phyloP scores from a whole-genome alignment of 2,888 invertebrate species.

The Amphimallon solstitiale region DNA sequence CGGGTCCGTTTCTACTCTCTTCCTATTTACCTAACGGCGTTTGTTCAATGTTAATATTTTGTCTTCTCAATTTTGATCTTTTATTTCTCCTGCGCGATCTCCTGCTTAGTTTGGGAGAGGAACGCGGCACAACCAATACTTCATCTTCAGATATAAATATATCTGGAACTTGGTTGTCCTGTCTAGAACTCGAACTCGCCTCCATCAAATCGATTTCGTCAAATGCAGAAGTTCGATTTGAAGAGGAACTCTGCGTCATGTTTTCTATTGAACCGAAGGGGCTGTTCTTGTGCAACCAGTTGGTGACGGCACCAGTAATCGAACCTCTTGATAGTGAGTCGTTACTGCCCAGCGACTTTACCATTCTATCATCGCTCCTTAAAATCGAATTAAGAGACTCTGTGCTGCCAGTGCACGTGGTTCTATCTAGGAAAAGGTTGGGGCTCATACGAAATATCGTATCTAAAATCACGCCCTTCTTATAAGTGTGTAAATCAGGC shows the following conservation, averaged over 20 bases:
- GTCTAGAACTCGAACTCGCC: slow-evolving; percentile 38
- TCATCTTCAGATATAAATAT: slow-evolving; percentile 52
- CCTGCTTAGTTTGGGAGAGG: slow-evolving; percentile 23
- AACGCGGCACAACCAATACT: slow-evolving; percentile 39
- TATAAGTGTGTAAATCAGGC: slow-evolving; percentile 56
- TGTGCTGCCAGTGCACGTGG: slow-evolving; percentile 50
- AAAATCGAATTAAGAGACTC: slow-evolving; percentile 53
- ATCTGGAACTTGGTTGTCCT: slow-evolving; percentile 48
- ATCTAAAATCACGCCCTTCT: slow-evolving; percentile 53
- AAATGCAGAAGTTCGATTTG: slow-evolving; percentile 50
- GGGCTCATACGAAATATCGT: slow-evolving; percentile 57
- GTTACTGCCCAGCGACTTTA: slow-evolving; percentile 54
- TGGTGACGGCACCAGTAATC: slow-evolving; percentile 58
- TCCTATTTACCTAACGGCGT: slow-evolving; percentile 52
- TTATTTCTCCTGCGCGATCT: slow-evolving; percentile 32
- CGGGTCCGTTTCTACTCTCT: slow-evolving; percentile 52
- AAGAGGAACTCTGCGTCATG: slow-evolving; percentile 39
- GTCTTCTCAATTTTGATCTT: slow-evolving; percentile 44
- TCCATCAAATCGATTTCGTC: slow-evolving; percentile 52
- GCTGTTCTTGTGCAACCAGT: slow-evolving; percentile 59
- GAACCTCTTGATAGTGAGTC: slow-evolving; percentile 56
- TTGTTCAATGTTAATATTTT: slow-evolving; percentile 48
- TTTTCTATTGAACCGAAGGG: slow-evolving; percentile 55
- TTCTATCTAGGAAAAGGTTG: slow-evolving; percentile 53
- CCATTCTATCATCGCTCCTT: slow-evolving; percentile 47